These are phyloP conservation scores for Sminthopsis crassicaudata DNA, from an alignment of 2,113 vertebrate species.

Conservation along the genomic window DNA sequence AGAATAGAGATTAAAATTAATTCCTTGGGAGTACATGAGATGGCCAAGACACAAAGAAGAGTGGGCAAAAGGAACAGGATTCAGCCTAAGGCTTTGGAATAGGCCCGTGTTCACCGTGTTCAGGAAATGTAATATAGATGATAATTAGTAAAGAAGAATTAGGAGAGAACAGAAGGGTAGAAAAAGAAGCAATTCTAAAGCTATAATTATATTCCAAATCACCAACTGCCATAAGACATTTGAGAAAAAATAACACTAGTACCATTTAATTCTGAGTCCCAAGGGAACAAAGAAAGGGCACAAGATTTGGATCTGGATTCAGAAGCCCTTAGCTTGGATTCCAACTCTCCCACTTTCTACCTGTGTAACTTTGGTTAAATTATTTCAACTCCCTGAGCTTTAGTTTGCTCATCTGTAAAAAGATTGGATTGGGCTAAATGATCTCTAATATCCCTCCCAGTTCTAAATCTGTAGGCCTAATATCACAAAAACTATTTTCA, in stretches of 20 bases:
- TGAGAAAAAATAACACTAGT: neutral
- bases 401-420: neutral
- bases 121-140: neutral
- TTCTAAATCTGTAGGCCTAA: neutral
- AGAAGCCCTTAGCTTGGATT: neutral
- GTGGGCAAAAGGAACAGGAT: neutral
- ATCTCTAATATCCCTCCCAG: neutral
- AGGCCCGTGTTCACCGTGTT: neutral
- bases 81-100: too few species aligned
- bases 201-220: neutral
- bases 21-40: neutral
- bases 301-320: neutral
- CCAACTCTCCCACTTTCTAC: neutral
- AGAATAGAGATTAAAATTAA: neutral
- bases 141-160: neutral
- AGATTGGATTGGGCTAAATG: neutral
- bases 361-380: too few species aligned
- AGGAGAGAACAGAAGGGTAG: neutral
- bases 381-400: neutral
- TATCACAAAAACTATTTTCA: constrained; percentile 14
- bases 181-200: neutral
- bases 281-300: neutral
- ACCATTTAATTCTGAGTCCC: neutral
- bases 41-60: neutral
- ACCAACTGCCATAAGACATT: neutral